phyloP scores from a whole-genome alignment of 2,888 invertebrate genomes.

The Aelia acuminata region DNA sequence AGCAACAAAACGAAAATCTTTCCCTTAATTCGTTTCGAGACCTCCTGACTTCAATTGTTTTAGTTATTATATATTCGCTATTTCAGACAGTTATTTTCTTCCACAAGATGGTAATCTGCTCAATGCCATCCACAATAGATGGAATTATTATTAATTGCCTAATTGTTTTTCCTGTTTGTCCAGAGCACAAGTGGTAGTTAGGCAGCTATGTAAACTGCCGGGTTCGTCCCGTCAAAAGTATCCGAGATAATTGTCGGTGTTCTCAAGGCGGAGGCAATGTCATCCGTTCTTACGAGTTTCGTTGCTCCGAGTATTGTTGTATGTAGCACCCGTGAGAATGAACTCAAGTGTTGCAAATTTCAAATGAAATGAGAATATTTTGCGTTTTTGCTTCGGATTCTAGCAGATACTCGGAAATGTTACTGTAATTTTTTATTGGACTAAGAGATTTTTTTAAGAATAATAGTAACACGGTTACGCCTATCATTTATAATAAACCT shows the following conservation, averaged over 20 bases:
- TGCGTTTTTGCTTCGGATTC: too few relatives aligned
- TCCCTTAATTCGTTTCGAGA: background rate
- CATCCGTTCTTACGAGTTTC: background rate
- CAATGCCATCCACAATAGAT: conserved; percentile 47
- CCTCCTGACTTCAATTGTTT: background rate
- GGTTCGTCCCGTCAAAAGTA: background rate
- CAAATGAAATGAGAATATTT: too few relatives aligned
- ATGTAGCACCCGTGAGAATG: background rate
- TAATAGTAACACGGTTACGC: too few relatives aligned
- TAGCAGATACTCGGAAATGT: too few relatives aligned
- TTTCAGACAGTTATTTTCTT: background rate
- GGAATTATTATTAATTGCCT: conserved; percentile 47
- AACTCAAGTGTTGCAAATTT: background rate
- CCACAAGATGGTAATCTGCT: conserved; percentile 37
- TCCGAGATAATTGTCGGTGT: conserved; percentile 7
- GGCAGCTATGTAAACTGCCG: conserved; percentile 7
- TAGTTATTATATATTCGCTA: background rate
- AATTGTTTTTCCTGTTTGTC: conserved; percentile 49
- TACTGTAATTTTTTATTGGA: too few relatives aligned
- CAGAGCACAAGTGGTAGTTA: background rate
- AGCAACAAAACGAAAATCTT: background rate
- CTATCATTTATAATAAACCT: too few relatives aligned
- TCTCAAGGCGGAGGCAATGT: background rate
- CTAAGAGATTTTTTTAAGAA: too few relatives aligned
- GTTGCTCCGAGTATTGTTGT: too few relatives aligned